Conservation (phyloP, 1,140 invertebrate genomes). For the Trachymyrmex septentrionalis region DNA sequence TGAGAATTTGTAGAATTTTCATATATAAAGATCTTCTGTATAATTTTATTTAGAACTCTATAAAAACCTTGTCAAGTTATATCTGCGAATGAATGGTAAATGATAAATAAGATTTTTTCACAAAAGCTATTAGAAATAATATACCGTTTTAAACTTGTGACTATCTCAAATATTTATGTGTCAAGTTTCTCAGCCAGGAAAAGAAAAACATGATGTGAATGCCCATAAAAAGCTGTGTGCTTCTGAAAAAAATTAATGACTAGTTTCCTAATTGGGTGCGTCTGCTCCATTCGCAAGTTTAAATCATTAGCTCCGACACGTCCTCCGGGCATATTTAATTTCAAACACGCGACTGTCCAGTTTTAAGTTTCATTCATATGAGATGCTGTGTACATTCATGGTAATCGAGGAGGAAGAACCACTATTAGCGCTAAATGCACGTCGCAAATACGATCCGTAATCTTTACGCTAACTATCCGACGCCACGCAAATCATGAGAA, state of each 20-base stretch:
- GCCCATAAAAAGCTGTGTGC: background rate
- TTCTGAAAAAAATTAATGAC: constrained; percentile 22
- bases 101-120: background rate
- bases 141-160: background rate
- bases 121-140: background rate
- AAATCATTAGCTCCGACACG: background rate
- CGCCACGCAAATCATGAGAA: constrained; percentile 17
- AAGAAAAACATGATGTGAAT: background rate
- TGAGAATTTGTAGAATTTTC: background rate
- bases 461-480: background rate
- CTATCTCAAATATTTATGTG: background rate
- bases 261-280: constrained; percentile 29
- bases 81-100: background rate
- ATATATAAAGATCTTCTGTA: background rate
- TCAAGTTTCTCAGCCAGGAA: background rate
- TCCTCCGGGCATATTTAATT: constrained; percentile 26
- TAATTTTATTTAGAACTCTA: background rate
- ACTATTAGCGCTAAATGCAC: constrained; percentile 32
- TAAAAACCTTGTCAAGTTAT: background rate
- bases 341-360: background rate
- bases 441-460: constrained; percentile 20
- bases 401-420: background rate
- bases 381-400: too few relatives aligned
- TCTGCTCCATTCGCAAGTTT: background rate
- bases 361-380: constrained; percentile 39